These are phyloP conservation scores for Neoniphon sammara DNA, from an alignment of 2,797 vertebrate species.

Conservation along the genomic window DNA sequence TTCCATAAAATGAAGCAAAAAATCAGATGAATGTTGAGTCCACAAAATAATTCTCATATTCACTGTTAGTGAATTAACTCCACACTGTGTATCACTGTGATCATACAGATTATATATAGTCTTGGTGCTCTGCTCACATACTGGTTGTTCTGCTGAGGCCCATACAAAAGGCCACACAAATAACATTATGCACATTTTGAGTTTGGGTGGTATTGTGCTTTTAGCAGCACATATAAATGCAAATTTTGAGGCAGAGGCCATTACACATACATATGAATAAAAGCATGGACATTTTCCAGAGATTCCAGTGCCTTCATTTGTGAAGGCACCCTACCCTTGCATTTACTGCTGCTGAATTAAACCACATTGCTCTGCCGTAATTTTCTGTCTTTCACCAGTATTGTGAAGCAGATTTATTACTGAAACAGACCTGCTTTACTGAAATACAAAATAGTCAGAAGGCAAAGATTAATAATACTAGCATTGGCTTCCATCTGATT, in stretches of 20 bases:
- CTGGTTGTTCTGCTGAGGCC: neutral
- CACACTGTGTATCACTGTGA: neutral
- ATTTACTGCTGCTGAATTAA: slow-evolving; percentile 15
- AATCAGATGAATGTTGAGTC: neutral
- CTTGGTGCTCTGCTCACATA: neutral
- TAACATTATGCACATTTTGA: slow-evolving; percentile 1
- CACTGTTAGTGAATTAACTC: too few relatives aligned
- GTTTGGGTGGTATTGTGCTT: neutral
- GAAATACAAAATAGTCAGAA: slow-evolving; percentile 45
- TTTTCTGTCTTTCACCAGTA: slow-evolving; percentile 25
- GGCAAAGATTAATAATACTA: slow-evolving; percentile 12
- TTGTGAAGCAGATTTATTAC: neutral
- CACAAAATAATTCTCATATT: neutral
- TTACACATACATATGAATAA: slow-evolving; percentile 4
- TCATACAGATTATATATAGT: neutral
- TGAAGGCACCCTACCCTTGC: slow-evolving; percentile 8
- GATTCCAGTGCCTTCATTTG: slow-evolving; percentile 17
- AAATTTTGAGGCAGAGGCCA: neutral
- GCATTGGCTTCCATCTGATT: slow-evolving; percentile 53
- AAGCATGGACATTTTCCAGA: neutral
- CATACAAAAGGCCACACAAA: neutral
- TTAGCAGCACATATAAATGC: neutral
- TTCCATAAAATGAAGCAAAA: neutral
- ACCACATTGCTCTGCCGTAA: neutral
- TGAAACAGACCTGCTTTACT: slow-evolving; percentile 32